A percentile compares a stretch with the other conserved stretches of the same genome.
Evolutionary conservation across 2,113 vertebrate genomes (phyloP).

Genomic region (Oryctolagus cuniculus): DNA sequence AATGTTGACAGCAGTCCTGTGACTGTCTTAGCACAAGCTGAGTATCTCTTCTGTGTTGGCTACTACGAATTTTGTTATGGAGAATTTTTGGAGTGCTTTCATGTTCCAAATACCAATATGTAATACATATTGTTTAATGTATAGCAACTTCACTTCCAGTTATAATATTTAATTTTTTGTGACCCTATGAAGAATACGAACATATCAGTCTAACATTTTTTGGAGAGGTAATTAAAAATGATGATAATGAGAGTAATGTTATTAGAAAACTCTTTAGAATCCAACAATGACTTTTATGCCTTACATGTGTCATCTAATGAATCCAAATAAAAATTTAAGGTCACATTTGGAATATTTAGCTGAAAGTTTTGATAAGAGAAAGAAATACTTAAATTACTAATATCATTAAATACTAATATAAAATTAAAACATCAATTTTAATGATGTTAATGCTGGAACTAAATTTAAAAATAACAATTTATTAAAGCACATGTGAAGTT

Average conservation of each 20-base stretch:
- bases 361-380: conserved; percentile 34
- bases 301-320: not conserved
- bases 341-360: conserved; percentile 54
- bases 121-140: not conserved
- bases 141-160: not conserved
- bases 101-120: conserved; percentile 9
- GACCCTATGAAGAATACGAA: not conserved
- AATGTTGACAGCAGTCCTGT: not conserved
- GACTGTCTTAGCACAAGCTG: not conserved
- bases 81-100: not conserved
- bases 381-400: conserved; percentile 16
- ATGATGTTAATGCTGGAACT: not conserved
- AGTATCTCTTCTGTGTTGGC: not conserved
- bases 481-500: not conserved
- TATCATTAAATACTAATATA: not conserved
- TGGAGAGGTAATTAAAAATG: not conserved
- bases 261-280: not conserved
- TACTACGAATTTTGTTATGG: not conserved
- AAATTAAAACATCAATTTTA: not conserved
- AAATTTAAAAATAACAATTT: conserved; percentile 11
- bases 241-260: not conserved
- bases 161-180: not conserved
- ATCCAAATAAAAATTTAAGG: not conserved
- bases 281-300: not conserved
- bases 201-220: not conserved